Evolutionary conservation across 2,113 vertebrate species (phyloP), one percentile per base, ranked within the genome.

Genomic region (Seriola quinqueradiata): DNA sequence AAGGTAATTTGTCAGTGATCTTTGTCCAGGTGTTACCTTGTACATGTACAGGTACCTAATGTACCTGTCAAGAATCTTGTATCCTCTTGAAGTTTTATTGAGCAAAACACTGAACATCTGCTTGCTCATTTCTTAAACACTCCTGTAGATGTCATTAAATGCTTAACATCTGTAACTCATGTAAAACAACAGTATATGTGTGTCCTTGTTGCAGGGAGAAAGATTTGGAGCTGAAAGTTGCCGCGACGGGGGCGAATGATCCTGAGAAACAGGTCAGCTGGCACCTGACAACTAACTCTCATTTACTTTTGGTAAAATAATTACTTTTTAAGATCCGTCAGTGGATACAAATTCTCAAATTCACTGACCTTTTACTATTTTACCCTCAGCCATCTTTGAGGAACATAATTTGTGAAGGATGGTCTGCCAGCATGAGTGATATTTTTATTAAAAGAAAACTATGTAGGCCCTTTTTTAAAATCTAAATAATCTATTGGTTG

Each of bases 211-310:
- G 12, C 79, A 99, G 98, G 84, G 98, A 99, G 93, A 99, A 97
- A 85, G 97, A 98, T 48, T 90, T 98, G 78, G 96, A 96, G 63
- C 94, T 99, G 76, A 95, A 85, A 76, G 96, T 98, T 91, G 96
- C 97, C 79, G 96, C 95, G 55, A 97, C 96, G 32, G 97, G 97
- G 84, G 96, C 88, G 46, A 93, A 67, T 75, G 97, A 98, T 78
- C 97, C 97, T 58, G 97, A 97, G 90, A 99, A 98, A 87, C 92
- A 92, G 94, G 98, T 98, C 21, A 89, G 87, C 28, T 11, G 73
- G 14, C 7, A 23, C 19, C 42, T 42, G 36, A 21, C 60, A 34
- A 23, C 6, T 3, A 8, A 4, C 19, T 46, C 50, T 34, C 9
- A 70, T 81, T 61, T 54, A 52, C 2, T 8, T 48, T 44, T 28